Evolutionary conservation across 2,888 invertebrate genomes (phyloP), one percentile per base, ranked within the genome.

Genomic region (Nebria salina): DNA sequence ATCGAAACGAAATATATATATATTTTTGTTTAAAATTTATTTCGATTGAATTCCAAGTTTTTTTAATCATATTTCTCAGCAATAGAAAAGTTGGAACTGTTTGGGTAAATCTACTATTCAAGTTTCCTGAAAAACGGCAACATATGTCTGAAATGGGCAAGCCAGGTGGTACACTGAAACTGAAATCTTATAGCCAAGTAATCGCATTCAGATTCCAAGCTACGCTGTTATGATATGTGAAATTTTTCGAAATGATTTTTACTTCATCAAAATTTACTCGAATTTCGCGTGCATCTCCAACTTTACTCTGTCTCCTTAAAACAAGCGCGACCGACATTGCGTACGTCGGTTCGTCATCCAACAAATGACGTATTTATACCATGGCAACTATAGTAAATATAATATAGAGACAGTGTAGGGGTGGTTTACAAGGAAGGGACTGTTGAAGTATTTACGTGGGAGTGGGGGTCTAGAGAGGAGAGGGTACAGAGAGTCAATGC

Each of bases 341-440:
- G 79, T 74, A 34, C 68, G 79, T 79, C 74, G 79, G 5, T 70
- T 34, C 11, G 4, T 34, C 11, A 73, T 73, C 15, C 54, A 72
- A 65, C 76, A 25, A 43, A 75, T 79, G 73, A 83, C 84, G 85
- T 84, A 85, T 85, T 54, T 54, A 86, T 85, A 86, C 85, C 87
- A 86, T 86, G 86, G 86, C 87, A 87, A 87, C 87, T 87, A 85
- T 85, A 84, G 85, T 84, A 85, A 87, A 87, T 87, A 86, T 88
- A 87, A 87, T 87, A 87, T 87, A 87, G 87, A 54, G 11, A 86
- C 87, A 84, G 84, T 83, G 75, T 70, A 75, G 64, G 72, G 75
- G 72, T 70, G 54, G 54, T 70, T 70, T 75, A 43, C 41, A 42
- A 72, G 68, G 68, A 76, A 72, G 80, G 75, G 75, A 34, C 70